Base-by-base conservation (phyloP, 2,888 invertebrate genomes). In the Crematogaster levior region DNA sequence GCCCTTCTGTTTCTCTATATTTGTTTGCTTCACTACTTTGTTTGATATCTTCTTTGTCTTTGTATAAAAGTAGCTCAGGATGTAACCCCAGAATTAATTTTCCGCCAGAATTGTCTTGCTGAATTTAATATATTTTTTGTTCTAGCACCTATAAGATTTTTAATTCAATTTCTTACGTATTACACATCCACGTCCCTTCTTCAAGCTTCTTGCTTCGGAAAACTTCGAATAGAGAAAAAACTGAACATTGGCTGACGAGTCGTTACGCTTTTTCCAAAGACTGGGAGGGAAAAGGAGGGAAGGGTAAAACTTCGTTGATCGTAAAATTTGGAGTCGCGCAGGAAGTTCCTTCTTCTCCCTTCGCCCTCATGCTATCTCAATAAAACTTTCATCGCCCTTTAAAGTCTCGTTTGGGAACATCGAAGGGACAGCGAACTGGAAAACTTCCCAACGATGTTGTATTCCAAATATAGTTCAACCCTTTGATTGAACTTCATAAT, bases 381-480 rank as follows among this genome's bases (percentile, higher is more conserved):
- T 89, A 86, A 91, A 91, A 90, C 87, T 91, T 91, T 91, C 88
- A 88, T 88, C 89, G 86, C 63, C 85, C 88, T 86, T 86, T 85
- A 87, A 90, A 89, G 84, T 84, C 85, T 83, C 89, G 85, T 87
- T 86, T 86, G 75, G 70, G 81, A 87, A 56, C 88, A 84, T 88
- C 85, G 89, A 88, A 81, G 63, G 70, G 79, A 79, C 84, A 86
- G 86, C 82, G 83, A 88, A 74, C 82, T 60, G 86, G 89, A 86
- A 89, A 89, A 89, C 84, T 85, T 80, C 63, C 68, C 63, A 60
- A 48, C 81, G 82, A 46, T n/a, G 18, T 53, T 70, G 27, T 60
- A 60, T 56, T 40, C 40, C 56, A 56, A 56, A 72, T 56, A 70
- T 3, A 56, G 40, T n/a, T 56, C 56, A 72, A 70, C 4, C 53